A percentile compares a stretch with the other conserved stretches of the same genome.
Conservation (phyloP, 2,113 vertebrate genomes). For the Antechinus stuartii region DNA sequence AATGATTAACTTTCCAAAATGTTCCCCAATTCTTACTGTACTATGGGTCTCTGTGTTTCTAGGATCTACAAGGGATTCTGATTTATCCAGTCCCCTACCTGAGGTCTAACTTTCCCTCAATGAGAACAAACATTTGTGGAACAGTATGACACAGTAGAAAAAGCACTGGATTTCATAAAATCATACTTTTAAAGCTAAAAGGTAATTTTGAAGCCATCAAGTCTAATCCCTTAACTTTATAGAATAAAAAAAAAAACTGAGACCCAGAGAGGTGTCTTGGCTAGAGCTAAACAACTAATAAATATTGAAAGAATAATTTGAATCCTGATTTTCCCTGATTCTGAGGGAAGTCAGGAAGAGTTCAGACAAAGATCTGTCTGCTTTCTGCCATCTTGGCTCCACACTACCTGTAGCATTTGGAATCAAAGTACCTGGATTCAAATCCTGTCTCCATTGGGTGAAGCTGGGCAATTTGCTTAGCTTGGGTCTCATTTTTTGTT, state of each 20-base stretch:
- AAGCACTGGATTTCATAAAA: not conserved
- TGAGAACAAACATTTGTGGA: slow-evolving; percentile 19
- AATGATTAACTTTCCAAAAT: not conserved
- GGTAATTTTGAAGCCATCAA: not conserved
- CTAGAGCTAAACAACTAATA: not conserved
- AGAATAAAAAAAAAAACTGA: not conserved
- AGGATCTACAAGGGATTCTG: not conserved
- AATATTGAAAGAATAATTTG: not conserved
- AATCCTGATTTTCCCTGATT: not conserved
- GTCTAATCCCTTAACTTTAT: not conserved
- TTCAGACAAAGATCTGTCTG: too few species aligned
- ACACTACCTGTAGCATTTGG: not conserved
- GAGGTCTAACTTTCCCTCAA: not conserved
- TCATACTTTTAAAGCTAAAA: not conserved
- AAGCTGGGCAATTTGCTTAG: not conserved
- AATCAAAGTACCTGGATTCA: not conserved
- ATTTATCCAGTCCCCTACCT: not conserved
- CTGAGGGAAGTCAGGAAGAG: too few species aligned
- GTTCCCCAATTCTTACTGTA: not conserved
- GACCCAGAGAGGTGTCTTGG: not conserved
- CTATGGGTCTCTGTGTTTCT: not conserved
- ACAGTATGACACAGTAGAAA: not conserved
- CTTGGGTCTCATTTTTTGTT: not conserved
- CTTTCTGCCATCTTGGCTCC: too few species aligned
- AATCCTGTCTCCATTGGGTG: not conserved